Percentiles rank a stretch among this genome's conserved stretches.
These are phyloP conservation scores for Drosophila arawakana DNA, from an alignment of 1,140 invertebrate genomes.

Conservation along the genomic window DNA sequence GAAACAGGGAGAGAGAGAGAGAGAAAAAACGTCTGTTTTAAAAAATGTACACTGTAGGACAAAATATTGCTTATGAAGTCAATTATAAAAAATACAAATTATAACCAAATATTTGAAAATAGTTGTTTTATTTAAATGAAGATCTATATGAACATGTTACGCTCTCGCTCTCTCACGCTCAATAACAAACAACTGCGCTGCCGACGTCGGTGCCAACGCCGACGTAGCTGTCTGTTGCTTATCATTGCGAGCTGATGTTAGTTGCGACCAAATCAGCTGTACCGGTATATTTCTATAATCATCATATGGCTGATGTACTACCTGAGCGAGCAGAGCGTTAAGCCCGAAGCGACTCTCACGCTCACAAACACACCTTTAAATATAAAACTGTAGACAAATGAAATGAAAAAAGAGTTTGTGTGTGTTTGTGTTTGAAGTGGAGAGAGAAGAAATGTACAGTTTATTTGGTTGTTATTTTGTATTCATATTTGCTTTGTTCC, in stretches of 20 bases:
- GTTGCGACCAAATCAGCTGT: slow-evolving; percentile 77
- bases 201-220: background rate
- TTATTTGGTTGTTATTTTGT: slow-evolving; percentile 20
- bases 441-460: slow-evolving; percentile 63
- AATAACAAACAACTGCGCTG: slow-evolving; percentile 61
- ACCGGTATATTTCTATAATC: slow-evolving; percentile 71
- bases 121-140: slow-evolving; percentile 16
- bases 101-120: background rate
- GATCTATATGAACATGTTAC: slow-evolving; percentile 36
- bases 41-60: slow-evolving; percentile 55
- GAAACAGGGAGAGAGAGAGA: slow-evolving; percentile 23
- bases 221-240: slow-evolving; percentile 36
- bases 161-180: slow-evolving; percentile 11
- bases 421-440: slow-evolving; percentile 9
- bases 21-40: slow-evolving; percentile 65
- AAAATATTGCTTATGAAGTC: slow-evolving; percentile 40
- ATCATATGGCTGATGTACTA: slow-evolving; percentile 66
- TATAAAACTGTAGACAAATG: slow-evolving; percentile 32
- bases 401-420: slow-evolving; percentile 21
- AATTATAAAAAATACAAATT: slow-evolving; percentile 1
- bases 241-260: slow-evolving; percentile 53
- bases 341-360: slow-evolving; percentile 1
- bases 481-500: slow-evolving; percentile 33
- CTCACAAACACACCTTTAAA: slow-evolving; percentile 27
- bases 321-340: slow-evolving; percentile 33